Conservation (phyloP, 2,113 vertebrate genomes). For the Centrocercus urophasianus region DNA sequence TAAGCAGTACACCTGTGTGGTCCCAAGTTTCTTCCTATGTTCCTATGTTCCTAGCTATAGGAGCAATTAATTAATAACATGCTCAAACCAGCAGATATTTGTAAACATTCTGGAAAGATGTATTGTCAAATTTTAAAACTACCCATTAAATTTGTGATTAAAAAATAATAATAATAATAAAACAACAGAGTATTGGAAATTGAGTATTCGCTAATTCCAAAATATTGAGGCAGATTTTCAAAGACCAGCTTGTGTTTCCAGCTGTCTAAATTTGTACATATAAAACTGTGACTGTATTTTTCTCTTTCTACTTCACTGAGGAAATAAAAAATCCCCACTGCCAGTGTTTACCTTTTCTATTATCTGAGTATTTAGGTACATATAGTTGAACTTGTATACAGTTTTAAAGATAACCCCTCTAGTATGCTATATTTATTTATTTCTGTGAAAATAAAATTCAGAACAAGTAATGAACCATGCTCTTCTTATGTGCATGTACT, state of each 20-base stretch:
- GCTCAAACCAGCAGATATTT: neutral
- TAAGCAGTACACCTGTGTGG: neutral
- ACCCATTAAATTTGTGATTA: neutral
- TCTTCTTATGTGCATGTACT: neutral
- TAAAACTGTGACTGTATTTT: neutral
- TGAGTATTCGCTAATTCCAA: neutral
- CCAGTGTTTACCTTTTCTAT: neutral
- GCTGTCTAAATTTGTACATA: neutral
- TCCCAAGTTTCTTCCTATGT: too few relatives aligned
- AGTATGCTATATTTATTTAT: too few relatives aligned
- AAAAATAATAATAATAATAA: neutral
- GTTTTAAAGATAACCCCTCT: neutral
- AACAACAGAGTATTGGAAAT: neutral
- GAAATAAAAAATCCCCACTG: neutral
- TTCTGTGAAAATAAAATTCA: too few relatives aligned
- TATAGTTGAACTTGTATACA: neutral
- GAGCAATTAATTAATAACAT: neutral
- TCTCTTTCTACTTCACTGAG: neutral
- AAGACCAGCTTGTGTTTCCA: neutral
- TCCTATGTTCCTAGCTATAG: too few relatives aligned
- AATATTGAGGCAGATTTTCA: neutral
- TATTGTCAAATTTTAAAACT: neutral
- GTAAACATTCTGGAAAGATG: neutral
- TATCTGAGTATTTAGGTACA: neutral
- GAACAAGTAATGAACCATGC: neutral